A percentile compares a stretch with the other conserved stretches of the same genome.
Evolutionary conservation across 2,113 vertebrate genomes (phyloP).

Genomic region (Pseudorhombus dupliciocellatus): DNA sequence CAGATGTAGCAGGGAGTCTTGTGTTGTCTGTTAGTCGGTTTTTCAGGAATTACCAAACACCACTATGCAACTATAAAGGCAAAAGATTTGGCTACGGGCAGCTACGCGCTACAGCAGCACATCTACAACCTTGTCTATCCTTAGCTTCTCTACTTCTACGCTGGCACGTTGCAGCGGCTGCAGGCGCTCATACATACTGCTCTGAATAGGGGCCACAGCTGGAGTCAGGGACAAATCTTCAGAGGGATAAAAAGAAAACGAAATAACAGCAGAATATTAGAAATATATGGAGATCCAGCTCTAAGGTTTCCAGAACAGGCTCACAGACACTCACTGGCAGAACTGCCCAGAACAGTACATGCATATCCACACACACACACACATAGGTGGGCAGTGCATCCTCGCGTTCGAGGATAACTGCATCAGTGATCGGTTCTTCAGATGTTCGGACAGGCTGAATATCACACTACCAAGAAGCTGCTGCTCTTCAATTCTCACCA

Average conservation of each 20-base stretch:
- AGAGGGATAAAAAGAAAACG: conserved; percentile 61
- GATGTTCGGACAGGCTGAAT: conserved; percentile 5
- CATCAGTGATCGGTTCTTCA: not conserved
- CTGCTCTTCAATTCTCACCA: not conserved
- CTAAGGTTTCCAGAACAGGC: conserved; percentile 44
- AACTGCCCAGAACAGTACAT: not conserved
- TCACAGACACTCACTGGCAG: conserved; percentile 3
- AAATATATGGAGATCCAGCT: conserved; percentile 57
- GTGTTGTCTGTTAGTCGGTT: not conserved
- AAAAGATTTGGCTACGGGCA: conserved; percentile 25
- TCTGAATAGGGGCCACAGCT: conserved; percentile 70
- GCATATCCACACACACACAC: not conserved
- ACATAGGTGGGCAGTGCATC: not conserved
- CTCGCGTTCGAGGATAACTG: conserved; percentile 2
- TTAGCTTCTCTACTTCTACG: conserved; percentile 37
- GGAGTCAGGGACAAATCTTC: conserved; percentile 72
- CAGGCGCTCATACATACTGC: conserved; percentile 68
- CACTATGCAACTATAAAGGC: conserved; percentile 18
- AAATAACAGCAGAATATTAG: conserved; percentile 68
- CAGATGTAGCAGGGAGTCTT: not conserved
- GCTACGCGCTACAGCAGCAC: conserved; percentile 26
- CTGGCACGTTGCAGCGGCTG: conserved; percentile 36
- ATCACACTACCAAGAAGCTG: not conserved
- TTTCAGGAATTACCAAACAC: conserved; percentile 4
- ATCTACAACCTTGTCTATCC: conserved; percentile 49